Evolutionary conservation across 2,113 vertebrate genomes (phyloP).

Genomic region (Coreoperca whiteheadi): DNA sequence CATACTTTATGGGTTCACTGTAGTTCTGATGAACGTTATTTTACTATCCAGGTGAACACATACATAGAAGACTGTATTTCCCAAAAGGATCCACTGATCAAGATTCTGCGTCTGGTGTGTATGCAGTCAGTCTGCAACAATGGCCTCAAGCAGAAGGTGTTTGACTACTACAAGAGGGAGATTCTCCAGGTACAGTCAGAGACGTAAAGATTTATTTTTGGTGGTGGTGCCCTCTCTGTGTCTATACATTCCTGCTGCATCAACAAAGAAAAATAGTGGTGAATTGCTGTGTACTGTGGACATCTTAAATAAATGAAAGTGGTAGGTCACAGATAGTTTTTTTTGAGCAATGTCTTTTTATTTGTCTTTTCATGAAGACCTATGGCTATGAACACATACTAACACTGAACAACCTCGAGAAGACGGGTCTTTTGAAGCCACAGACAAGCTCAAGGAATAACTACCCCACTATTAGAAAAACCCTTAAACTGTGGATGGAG

Average conservation of each 20-base stretch:
- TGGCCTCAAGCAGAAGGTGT: conserved; percentile 95
- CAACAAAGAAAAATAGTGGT: background rate
- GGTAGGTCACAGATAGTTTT: background rate
- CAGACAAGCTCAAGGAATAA: conserved; percentile 92
- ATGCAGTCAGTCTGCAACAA: conserved; percentile 98
- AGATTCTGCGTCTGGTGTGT: conserved; percentile 93
- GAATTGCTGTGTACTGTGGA: background rate
- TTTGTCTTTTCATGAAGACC: conserved; percentile 82
- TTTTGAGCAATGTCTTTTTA: background rate
- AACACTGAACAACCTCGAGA: conserved; percentile 95
- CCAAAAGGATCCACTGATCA: conserved; percentile 93
- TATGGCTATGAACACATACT: conserved; percentile 96
- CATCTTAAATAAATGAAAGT: background rate
- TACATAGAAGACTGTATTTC: conserved; percentile 96
- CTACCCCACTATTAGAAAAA: conserved; percentile 97
- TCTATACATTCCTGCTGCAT: background rate
- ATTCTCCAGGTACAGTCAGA: conserved; percentile 91
- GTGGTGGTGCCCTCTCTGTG: background rate
- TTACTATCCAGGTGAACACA: conserved; percentile 85
- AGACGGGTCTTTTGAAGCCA: conserved; percentile 90
- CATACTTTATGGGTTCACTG: background rate
- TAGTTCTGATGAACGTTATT: background rate
- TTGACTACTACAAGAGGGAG: conserved; percentile 96
- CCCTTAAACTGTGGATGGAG: conserved; percentile 97
- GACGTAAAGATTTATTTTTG: background rate